phyloP scores from a whole-genome alignment of 2,113 vertebrate species.

The Toxotes chatareus region DNA sequence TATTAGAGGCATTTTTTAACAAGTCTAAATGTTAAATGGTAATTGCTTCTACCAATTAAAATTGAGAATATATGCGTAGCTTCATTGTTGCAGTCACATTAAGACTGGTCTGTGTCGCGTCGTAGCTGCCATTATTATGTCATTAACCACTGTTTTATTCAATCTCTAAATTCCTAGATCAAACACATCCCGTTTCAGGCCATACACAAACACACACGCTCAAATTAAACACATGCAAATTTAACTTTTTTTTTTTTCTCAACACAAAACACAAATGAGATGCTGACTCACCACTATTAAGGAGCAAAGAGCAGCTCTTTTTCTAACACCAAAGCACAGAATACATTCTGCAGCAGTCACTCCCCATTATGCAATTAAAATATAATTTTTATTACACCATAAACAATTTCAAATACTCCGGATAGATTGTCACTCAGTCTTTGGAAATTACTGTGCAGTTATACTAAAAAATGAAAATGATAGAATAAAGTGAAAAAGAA shows the following conservation, averaged over 20 bases:
- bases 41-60: background rate
- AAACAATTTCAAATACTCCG: background rate
- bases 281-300: background rate
- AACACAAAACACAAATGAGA: background rate
- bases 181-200: background rate
- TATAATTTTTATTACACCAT: background rate
- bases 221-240: slow-evolving; percentile 25
- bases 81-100: background rate
- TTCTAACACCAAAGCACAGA: background rate
- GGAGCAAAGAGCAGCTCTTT: background rate
- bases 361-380: background rate
- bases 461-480: background rate
- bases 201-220: slow-evolving; percentile 1
- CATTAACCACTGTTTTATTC: background rate
- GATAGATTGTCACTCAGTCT: background rate
- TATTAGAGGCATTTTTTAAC: background rate
- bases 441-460: background rate
- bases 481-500: background rate
- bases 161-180: background rate
- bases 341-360: background rate
- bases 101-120: background rate
- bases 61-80: background rate
- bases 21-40: background rate
- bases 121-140: background rate
- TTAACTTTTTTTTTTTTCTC: background rate